These are phyloP conservation scores for Biston stratarius DNA, from an alignment of 2,888 invertebrate genomes.

Conservation along the genomic window DNA sequence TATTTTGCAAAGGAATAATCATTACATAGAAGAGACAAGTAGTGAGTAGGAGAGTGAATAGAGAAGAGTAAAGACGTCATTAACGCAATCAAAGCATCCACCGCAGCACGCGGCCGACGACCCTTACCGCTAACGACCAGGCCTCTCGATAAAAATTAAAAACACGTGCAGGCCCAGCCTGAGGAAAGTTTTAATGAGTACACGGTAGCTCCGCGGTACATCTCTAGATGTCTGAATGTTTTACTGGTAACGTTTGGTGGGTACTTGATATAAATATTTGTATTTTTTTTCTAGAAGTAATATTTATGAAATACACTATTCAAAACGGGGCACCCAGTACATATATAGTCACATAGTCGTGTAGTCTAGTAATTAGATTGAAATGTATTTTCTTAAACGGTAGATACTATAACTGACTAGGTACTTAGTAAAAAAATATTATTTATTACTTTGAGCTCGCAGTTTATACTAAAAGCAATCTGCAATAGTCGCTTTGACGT, in stretches of 20 bases:
- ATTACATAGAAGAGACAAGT: constrained; percentile 78
- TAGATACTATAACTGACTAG: too few species aligned
- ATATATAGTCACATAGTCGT: too few species aligned
- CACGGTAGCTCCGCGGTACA: constrained; percentile 61
- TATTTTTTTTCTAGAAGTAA: too few species aligned
- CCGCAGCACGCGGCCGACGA: constrained; percentile 60
- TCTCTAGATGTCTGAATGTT: constrained; percentile 44
- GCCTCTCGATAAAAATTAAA: constrained; percentile 87
- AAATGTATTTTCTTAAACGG: too few species aligned
- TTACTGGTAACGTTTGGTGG: constrained; percentile 28
- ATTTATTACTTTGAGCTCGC: constrained; percentile 26
- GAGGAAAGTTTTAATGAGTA: constrained; percentile 86
- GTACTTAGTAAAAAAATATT: background rate
- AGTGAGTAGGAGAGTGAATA: constrained; percentile 53
- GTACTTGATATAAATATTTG: background rate
- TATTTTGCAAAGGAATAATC: constrained; percentile 78
- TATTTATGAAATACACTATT: too few species aligned
- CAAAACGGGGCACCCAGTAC: too few species aligned
- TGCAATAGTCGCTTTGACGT: constrained; percentile 34
- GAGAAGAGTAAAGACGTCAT: constrained; percentile 72
- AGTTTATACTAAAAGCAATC: constrained; percentile 46
- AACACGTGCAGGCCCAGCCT: constrained; percentile 85
- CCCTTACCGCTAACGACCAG: constrained; percentile 75
- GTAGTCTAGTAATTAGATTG: too few species aligned
- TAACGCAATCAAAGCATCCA: constrained; percentile 82